phyloP scores from a whole-genome alignment of 2,797 vertebrate species.

The Geotrypetes seraphini region DNA sequence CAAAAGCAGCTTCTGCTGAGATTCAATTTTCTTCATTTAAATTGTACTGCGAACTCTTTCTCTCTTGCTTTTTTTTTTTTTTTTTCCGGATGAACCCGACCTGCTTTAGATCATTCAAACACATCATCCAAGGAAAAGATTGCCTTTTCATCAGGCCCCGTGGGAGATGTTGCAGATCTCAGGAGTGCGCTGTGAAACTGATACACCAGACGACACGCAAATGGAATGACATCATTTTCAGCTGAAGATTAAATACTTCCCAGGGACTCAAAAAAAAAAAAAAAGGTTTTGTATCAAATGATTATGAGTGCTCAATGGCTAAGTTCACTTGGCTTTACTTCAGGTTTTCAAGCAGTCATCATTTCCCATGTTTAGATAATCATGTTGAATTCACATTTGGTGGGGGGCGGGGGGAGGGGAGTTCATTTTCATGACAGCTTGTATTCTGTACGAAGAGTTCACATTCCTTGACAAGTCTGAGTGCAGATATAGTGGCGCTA shows the following conservation, averaged over 20 bases:
- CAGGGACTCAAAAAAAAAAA: conserved; percentile 20
- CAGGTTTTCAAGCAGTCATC: too few species aligned
- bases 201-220: conserved; percentile 14
- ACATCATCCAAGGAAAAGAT: too few species aligned
- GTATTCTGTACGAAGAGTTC: too few species aligned
- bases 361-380: too few species aligned
- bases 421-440: too few species aligned
- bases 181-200: background rate
- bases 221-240: conserved; percentile 21
- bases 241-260: conserved; percentile 21
- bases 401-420: too few species aligned
- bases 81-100: conserved; percentile 12
- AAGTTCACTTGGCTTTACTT: too few species aligned
- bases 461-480: too few species aligned
- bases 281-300: conserved; percentile 13
- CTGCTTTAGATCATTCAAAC: conserved; percentile 28
- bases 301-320: background rate
- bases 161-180: conserved; percentile 10
- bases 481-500: too few species aligned
- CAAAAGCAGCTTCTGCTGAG: conserved; percentile 25
- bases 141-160: conserved; percentile 16
- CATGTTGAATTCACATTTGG: too few species aligned
- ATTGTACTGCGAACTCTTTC: conserved; percentile 14
- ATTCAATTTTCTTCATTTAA: conserved; percentile 30
- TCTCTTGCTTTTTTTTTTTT: too few species aligned